Evolutionary conservation across 2,797 vertebrate genomes (phyloP).

Genomic region (Neopelma chrysocephalum): DNA sequence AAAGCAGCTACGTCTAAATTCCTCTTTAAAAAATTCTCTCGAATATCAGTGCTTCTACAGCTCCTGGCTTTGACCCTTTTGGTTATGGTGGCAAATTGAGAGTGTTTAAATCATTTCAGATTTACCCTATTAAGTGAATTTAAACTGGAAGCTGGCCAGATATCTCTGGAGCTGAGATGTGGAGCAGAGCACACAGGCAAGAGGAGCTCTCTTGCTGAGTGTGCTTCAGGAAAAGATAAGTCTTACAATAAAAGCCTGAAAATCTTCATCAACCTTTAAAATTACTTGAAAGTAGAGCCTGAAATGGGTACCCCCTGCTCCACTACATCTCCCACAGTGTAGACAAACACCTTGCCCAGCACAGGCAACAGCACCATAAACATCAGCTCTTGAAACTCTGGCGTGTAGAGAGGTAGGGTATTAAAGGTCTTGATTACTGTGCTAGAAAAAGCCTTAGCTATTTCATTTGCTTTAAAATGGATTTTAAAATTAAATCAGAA

Average conservation of each 20-base stretch:
- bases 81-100: neutral
- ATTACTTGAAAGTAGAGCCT: neutral
- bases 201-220: neutral
- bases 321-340: neutral
- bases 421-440: neutral
- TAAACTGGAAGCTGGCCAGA: slow-evolving; percentile 29
- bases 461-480: slow-evolving; percentile 49
- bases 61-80: slow-evolving; percentile 6
- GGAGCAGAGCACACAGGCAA: neutral
- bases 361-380: neutral
- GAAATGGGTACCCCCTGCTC: neutral
- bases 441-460: neutral
- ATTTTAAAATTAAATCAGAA: slow-evolving; percentile 42
- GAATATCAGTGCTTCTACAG: neutral
- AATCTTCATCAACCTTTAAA: slow-evolving; percentile 4
- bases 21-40: neutral
- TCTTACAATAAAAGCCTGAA: neutral
- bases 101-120: slow-evolving; percentile 42
- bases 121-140: slow-evolving; percentile 10
- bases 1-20: neutral
- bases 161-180: neutral
- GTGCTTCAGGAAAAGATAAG: neutral
- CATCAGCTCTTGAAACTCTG: neutral
- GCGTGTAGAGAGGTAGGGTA: neutral
- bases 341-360: neutral